Base-by-base conservation (phyloP, 2,797 vertebrate species). In the Scolopax rusticola region DNA sequence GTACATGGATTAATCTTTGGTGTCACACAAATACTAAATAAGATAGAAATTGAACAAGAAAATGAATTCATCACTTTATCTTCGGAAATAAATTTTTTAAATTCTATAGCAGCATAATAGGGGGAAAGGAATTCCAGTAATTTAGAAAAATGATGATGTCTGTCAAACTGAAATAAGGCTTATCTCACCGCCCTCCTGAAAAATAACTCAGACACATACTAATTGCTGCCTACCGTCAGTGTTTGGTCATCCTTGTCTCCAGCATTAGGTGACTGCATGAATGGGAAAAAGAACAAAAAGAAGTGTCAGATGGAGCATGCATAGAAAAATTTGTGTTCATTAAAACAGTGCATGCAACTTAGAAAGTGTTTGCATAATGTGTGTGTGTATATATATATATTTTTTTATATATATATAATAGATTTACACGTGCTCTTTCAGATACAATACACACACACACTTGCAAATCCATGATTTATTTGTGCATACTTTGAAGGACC, bases 181-280 rank as follows among this genome's bases (percentile, higher is more conserved):
- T 84, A 50, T 54, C 78, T 95, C 77, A 73, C 32, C 57, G 84
- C 53, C 28, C 28, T 50, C 47, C 90, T 75, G 77, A 93, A 87
- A 96, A 96, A 93, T 43, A 95, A 91, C 33, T 56, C 64, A 96
- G n/a, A 91, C 59, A 84, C 16, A 84, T 38, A 94, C 56, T 84
- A 76, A 79, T 63, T 96, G 89, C 76, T 96, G 84, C 99, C 98
- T 99, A 99, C 99, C 99, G 99, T 99, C 96, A 99, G 90, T 54
- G 99, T 98, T 87, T 99, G 98, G 88, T 99, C 99, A 97, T 99
- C 99, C 95, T 99, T 98, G 91, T 98, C 98, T 64, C 98, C 98
- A 60, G 98, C 95, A 97, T 95, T 98, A 75, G 99, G 95, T 54
- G 97, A 93, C 98, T 98, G 98, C 98, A 96, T 95, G 81, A 84